Conservation (phyloP, 2,888 invertebrate species). For the Coenonympha glycerion region DNA sequence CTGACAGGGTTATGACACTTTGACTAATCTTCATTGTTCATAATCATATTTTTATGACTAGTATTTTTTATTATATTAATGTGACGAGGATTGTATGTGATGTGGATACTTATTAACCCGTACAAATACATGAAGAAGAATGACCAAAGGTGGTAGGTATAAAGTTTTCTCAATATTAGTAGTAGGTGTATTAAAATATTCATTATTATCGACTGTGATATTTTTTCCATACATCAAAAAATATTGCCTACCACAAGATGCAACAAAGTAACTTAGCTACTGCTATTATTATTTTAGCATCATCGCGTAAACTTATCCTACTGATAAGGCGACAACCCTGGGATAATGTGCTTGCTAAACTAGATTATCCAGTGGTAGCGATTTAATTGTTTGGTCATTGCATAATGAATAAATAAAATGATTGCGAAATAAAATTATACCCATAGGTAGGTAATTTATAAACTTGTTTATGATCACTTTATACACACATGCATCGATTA, state of each 20-base stretch:
- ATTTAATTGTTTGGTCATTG: constrained; percentile 65
- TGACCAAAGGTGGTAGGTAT: too few species aligned
- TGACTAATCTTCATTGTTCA: constrained; percentile 21
- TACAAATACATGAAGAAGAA: too few species aligned
- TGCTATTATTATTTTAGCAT: not conserved
- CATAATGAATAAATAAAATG: constrained; percentile 42
- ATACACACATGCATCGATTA: constrained; percentile 2
- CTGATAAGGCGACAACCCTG: constrained; percentile 42
- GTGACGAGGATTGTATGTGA: constrained; percentile 13
- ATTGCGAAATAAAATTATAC: not conserved
- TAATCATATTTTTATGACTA: constrained; percentile 18
- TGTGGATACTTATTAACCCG: not conserved
- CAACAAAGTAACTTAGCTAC: too few species aligned
- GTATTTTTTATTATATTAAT: too few species aligned
- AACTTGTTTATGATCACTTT: too few species aligned
- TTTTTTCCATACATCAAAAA: too few species aligned
- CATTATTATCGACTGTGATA: too few species aligned
- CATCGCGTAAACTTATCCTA: too few species aligned
- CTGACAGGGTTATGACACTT: constrained; percentile 44
- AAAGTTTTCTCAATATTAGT: too few species aligned
- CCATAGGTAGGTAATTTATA: too few species aligned
- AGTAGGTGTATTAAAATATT: too few species aligned
- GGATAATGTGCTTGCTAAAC: constrained; percentile 33
- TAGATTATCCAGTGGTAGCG: constrained; percentile 59
- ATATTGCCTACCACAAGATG: too few species aligned